A percentile compares a stretch with the other conserved stretches of the same genome.
Conservation (phyloP, 2,888 invertebrate genomes). For the Pterostichus niger region DNA sequence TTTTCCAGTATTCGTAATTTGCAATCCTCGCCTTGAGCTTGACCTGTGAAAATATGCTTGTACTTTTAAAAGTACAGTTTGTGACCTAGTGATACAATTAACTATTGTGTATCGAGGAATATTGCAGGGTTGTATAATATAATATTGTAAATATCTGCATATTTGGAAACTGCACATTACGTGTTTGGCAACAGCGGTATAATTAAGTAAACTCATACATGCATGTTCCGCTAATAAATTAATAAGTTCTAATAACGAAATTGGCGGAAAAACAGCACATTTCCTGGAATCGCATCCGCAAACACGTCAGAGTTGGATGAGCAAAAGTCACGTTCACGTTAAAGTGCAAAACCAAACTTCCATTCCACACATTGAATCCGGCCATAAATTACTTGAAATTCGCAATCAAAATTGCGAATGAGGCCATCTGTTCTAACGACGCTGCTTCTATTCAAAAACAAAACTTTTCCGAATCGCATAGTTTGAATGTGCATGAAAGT, state of each 20-base stretch:
- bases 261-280: constrained; percentile 50
- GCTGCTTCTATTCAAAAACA: constrained; percentile 47
- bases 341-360: constrained; percentile 64
- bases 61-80: no score
- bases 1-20: no score
- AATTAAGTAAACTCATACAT: constrained; percentile 51
- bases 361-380: constrained; percentile 58
- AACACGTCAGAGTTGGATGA: not conserved
- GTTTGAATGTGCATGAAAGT: constrained; percentile 10
- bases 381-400: constrained; percentile 61
- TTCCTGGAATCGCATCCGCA: constrained; percentile 17
- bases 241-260: constrained; percentile 50
- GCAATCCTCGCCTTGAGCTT: no score
- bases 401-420: constrained; percentile 63
- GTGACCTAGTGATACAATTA: no score
- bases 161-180: not conserved
- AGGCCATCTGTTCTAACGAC: constrained; percentile 50
- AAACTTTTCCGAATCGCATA: constrained; percentile 51
- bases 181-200: not conserved
- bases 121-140: no score
- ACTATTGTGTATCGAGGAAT: no score
- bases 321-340: constrained; percentile 49
- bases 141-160: not conserved
- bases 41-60: no score
- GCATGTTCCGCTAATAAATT: constrained; percentile 42